Percentiles rank a stretch among this genome's conserved stretches.
Conservation (phyloP, 2,797 vertebrate species). For the Serranus cabrilla region DNA sequence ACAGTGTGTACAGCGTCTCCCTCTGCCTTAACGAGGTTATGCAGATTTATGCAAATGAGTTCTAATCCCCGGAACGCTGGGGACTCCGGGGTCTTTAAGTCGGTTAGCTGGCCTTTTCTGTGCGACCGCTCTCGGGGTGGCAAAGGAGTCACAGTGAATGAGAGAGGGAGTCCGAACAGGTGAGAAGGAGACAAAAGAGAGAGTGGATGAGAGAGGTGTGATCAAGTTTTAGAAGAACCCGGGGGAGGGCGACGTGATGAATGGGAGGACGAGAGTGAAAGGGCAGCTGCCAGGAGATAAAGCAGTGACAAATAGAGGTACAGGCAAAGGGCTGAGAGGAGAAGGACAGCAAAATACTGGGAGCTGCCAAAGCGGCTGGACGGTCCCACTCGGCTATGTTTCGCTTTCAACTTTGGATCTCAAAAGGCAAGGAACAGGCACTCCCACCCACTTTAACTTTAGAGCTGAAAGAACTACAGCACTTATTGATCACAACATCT, state of each 20-base stretch:
- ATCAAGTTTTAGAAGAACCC: constrained; percentile 44
- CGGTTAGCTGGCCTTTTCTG: constrained; percentile 57
- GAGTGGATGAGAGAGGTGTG: constrained; percentile 43
- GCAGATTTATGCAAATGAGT: constrained; percentile 80
- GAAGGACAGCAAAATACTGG: constrained; percentile 14
- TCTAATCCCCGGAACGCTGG: constrained; percentile 64
- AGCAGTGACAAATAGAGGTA: constrained; percentile 55
- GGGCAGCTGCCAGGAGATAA: constrained; percentile 65
- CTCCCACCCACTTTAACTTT: neutral
- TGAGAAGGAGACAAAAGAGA: constrained; percentile 37
- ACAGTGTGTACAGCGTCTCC: constrained; percentile 61
- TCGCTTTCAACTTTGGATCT: constrained; percentile 2
- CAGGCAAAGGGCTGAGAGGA: constrained; percentile 44
- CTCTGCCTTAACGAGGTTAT: constrained; percentile 75
- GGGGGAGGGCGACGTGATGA: constrained; percentile 49
- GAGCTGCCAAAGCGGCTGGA: neutral
- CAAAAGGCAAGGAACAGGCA: constrained; percentile 4
- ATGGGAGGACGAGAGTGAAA: constrained; percentile 52
- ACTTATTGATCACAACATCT: neutral
- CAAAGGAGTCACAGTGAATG: constrained; percentile 32
- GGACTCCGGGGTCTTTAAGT: constrained; percentile 53
- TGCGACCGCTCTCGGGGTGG: constrained; percentile 23
- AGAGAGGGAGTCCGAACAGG: constrained; percentile 36
- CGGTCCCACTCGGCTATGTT: neutral
- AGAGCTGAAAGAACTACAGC: neutral